Evolutionary conservation across 2,113 vertebrate genomes (phyloP).

Genomic region (Gymnocephalus cernua): DNA sequence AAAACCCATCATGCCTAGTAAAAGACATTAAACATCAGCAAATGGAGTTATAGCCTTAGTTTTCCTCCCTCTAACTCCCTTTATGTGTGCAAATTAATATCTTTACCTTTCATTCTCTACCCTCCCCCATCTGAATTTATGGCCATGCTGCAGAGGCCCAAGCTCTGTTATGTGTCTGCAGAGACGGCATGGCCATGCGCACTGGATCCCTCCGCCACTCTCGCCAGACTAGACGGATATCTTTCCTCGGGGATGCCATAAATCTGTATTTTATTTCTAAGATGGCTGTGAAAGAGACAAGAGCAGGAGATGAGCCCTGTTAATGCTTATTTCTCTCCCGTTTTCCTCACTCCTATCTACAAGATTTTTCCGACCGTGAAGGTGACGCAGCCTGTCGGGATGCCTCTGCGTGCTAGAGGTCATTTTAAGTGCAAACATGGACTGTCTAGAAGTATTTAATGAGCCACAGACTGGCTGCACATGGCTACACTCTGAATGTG

Average conservation of each 20-base stretch:
- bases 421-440: conserved; percentile 57
- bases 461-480: conserved; percentile 58
- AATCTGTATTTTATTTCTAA: conserved; percentile 56
- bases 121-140: conserved; percentile 40
- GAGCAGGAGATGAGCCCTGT: not conserved
- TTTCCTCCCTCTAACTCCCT: conserved; percentile 20
- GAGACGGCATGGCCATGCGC: conserved; percentile 39
- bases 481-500: conserved; percentile 47
- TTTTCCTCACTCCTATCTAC: conserved; percentile 13
- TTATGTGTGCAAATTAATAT: conserved; percentile 51
- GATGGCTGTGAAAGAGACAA: conserved; percentile 29
- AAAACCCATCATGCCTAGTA: conserved; percentile 40
- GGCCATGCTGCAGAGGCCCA: conserved; percentile 16
- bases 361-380: conserved; percentile 12
- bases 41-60: conserved; percentile 29
- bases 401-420: conserved; percentile 40
- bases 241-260: conserved; percentile 38
- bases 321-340: conserved; percentile 21
- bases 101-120: conserved; percentile 36
- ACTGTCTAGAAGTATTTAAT: conserved; percentile 71
- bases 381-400: conserved; percentile 27
- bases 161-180: conserved; percentile 61
- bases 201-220: conserved; percentile 18
- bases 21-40: conserved; percentile 49
- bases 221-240: conserved; percentile 44